Conservation (phyloP, 1,140 invertebrate genomes). For the Platyscapa corneri region DNA sequence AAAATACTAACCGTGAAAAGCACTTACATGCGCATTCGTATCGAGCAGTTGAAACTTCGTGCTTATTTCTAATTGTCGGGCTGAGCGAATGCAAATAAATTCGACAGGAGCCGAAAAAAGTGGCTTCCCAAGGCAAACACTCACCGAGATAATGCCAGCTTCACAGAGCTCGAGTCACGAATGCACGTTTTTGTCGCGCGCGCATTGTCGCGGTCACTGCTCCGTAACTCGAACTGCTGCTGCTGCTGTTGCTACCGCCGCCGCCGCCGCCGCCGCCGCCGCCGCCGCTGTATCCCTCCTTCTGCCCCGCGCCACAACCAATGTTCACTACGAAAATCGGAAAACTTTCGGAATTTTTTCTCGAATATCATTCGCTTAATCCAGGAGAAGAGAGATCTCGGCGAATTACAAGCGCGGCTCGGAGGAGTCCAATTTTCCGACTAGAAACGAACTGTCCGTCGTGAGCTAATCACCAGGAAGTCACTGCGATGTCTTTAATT, state of each 20-base stretch:
- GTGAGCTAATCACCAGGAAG: background rate
- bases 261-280: too few relatives aligned
- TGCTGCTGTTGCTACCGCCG: too few relatives aligned
- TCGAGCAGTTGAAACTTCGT: background rate
- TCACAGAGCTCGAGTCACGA: background rate
- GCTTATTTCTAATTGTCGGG: background rate
- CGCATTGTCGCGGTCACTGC: background rate
- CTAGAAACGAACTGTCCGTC: too few relatives aligned
- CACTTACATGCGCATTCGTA: background rate
- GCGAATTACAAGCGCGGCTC: background rate
- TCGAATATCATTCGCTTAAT: background rate
- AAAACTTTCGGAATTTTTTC: slow-evolving; percentile 8
- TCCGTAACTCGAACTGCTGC: background rate
- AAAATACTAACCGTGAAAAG: background rate
- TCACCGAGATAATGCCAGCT: background rate
- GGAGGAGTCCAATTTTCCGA: too few relatives aligned
- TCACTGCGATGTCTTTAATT: background rate
- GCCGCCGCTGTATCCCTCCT: background rate
- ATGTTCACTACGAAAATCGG: background rate
- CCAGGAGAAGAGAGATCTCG: background rate
- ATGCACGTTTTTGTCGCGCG: slow-evolving; percentile 16
- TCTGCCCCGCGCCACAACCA: too few relatives aligned
- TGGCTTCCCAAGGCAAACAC: background rate
- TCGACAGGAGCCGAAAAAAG: background rate
- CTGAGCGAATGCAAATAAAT: background rate